Evolutionary conservation across 2,888 invertebrate species (phyloP), one percentile per base, ranked within the genome.

Genomic region (Venustoraphidia nigricollis): DNA sequence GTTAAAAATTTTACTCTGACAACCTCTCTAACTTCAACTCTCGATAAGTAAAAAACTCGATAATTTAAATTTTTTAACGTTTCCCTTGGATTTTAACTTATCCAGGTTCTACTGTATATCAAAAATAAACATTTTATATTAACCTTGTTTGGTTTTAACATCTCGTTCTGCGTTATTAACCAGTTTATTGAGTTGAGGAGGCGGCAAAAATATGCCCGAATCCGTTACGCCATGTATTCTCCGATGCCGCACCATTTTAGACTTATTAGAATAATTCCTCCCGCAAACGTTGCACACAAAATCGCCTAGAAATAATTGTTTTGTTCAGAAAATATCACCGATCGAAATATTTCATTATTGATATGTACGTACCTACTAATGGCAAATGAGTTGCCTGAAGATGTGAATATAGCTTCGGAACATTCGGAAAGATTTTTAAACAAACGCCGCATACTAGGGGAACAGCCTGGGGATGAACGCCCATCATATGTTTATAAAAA

Each of bases 401-500:
- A 52, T 70, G 71, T 10, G 53, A 53, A 40, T 66, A 64, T 10
- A 71, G 57, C 48, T 66, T 64, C 6, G 62, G 49, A 10, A 70
- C 66, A 41, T 65, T 65, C 2, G 66, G 62, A 50, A 69, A 68
- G 36, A 71, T 66, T 57, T 71, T 71, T 6, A 70, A 57, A 47
- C 71, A 71, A 35, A 71, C 68, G 2, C 71, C 70, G 51, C 70
- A 71, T 5, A 70, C 66, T 36, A 68, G 58, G 3, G 70, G 69
- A 35, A 71, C 66, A 17, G 66, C 68, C 43, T 69, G 68, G 3
- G 69, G 61, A 51, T 71, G 71, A 2, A 71, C 70, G 9, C 70
- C 70, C 69, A 70, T 70, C 46, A 70, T 68, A 49, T 71, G 70
- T 47, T 70, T 71, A 66, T 70, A 71, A 53, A 68, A 71, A 54